phyloP scores from a whole-genome alignment of 2,888 invertebrate genomes.

The Ophonus ardosiacus region DNA sequence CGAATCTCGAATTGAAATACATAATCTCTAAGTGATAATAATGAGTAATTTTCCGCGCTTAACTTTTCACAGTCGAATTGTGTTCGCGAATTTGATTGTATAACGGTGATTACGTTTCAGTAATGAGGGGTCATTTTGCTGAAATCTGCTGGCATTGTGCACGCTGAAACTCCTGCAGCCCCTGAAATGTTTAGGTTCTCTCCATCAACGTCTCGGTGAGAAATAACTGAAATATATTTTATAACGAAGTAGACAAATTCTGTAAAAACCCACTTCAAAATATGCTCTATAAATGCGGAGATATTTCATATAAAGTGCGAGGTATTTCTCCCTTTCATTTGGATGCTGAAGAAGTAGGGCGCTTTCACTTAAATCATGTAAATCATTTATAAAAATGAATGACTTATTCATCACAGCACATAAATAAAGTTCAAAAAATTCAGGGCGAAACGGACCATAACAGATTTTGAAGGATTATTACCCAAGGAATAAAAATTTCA shows the following conservation, averaged over 20 bases:
- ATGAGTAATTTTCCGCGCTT: too few relatives aligned
- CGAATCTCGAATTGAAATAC: too few relatives aligned
- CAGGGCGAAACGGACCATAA: too few relatives aligned
- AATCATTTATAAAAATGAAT: constrained; percentile 63
- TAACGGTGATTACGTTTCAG: neutral
- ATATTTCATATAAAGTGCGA: constrained; percentile 55
- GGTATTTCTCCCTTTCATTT: constrained; percentile 50
- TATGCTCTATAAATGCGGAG: constrained; percentile 60
- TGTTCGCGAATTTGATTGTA: too few relatives aligned
- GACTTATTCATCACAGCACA: constrained; percentile 52
- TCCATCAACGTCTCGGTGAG: constrained; percentile 38
- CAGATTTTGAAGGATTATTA: too few relatives aligned
- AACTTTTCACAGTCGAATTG: too few relatives aligned
- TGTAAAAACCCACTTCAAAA: constrained; percentile 62
- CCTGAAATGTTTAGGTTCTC: neutral
- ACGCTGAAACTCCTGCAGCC: neutral
- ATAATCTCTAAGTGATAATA: too few relatives aligned
- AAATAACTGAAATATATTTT: constrained; percentile 60
- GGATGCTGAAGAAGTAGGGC: constrained; percentile 2
- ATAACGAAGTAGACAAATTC: constrained; percentile 62
- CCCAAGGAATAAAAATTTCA: too few relatives aligned
- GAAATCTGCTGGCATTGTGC: neutral
- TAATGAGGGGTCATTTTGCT: neutral
- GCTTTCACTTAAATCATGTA: constrained; percentile 53
- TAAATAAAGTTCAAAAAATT: too few relatives aligned